Evolutionary conservation across 2,888 invertebrate genomes (phyloP).

Genomic region (Linnaemya tessellans): DNA sequence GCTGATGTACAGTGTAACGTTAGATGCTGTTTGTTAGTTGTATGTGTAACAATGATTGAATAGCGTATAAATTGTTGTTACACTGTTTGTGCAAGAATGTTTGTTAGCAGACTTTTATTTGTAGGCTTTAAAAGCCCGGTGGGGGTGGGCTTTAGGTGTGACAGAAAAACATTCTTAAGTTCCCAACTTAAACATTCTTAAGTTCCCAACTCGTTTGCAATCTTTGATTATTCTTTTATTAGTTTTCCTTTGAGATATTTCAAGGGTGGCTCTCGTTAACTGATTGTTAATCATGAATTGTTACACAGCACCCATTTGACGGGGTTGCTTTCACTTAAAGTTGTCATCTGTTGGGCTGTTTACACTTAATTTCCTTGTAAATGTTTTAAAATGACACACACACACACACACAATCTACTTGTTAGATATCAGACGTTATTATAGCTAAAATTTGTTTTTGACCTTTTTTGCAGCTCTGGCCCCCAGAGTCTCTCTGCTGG

Average conservation of each 20-base stretch:
- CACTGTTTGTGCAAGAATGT: not conserved
- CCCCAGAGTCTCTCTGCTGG: not conserved
- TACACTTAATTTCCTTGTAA: slow-evolving; percentile 5
- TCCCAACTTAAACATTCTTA: slow-evolving; percentile 4
- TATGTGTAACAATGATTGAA: slow-evolving; percentile 54
- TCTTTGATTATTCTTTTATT: slow-evolving; percentile 13
- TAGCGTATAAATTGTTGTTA: slow-evolving; percentile 52
- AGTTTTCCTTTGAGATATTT: slow-evolving; percentile 1
- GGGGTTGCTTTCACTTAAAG: slow-evolving; percentile 7
- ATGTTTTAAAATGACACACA: slow-evolving; percentile 52
- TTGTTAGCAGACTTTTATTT: not conserved
- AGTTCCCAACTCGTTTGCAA: slow-evolving; percentile 34
- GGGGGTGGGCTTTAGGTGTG: slow-evolving; percentile 7
- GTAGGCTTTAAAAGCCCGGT: not conserved
- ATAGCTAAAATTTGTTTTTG: slow-evolving; percentile 32
- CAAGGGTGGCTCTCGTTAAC: slow-evolving; percentile 9
- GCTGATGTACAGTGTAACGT: slow-evolving; percentile 16
- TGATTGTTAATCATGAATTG: slow-evolving; percentile 20
- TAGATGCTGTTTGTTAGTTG: not conserved
- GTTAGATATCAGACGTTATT: not conserved
- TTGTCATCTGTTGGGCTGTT: slow-evolving; percentile 61
- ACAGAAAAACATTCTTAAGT: not conserved
- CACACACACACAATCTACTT: slow-evolving; percentile 54
- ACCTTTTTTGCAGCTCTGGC: slow-evolving; percentile 14
- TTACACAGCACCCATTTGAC: not conserved